These are phyloP conservation scores for Cephus spinipes DNA, from an alignment of 2,888 invertebrate genomes.

Conservation along the genomic window DNA sequence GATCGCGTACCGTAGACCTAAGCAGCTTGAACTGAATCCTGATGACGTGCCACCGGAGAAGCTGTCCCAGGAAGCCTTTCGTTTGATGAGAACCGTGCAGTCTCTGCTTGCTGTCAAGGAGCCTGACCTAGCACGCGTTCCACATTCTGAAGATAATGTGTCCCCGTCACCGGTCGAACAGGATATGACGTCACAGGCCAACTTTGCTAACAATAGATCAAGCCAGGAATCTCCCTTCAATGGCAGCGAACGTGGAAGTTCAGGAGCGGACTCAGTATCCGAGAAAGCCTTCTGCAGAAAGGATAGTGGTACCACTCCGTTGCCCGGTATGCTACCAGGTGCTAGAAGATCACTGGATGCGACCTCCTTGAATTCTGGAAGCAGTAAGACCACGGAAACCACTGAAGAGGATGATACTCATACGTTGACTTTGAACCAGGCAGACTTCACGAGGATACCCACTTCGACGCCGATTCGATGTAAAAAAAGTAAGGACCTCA, in stretches of 20 bases:
- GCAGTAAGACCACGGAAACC: conserved; percentile 47
- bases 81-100: conserved; percentile 75
- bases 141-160: conserved; percentile 33
- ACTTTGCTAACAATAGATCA: conserved; percentile 43
- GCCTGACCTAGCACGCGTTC: conserved; percentile 69
- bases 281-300: conserved; percentile 24
- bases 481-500: conserved; percentile 27
- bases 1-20: conserved; percentile 62
- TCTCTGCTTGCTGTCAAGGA: conserved; percentile 75
- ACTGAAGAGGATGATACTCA: conserved; percentile 36
- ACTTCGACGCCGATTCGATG: conserved; percentile 44
- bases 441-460: conserved; percentile 10
- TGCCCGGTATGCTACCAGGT: conserved; percentile 38
- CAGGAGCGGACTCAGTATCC: conserved; percentile 30
- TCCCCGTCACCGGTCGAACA: conserved; percentile 37
- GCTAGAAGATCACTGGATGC: conserved; percentile 55
- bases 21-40: conserved; percentile 59
- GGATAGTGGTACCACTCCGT: background rate
- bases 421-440: background rate
- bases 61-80: conserved; percentile 75
- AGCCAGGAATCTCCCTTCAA: conserved; percentile 32
- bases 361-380: conserved; percentile 52
- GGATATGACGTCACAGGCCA: conserved; percentile 14
- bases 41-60: conserved; percentile 73
- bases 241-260: conserved; percentile 39